phyloP scores from a whole-genome alignment of 64 coral and sea anemone species.

The Actinia tenebrosa region DNA sequence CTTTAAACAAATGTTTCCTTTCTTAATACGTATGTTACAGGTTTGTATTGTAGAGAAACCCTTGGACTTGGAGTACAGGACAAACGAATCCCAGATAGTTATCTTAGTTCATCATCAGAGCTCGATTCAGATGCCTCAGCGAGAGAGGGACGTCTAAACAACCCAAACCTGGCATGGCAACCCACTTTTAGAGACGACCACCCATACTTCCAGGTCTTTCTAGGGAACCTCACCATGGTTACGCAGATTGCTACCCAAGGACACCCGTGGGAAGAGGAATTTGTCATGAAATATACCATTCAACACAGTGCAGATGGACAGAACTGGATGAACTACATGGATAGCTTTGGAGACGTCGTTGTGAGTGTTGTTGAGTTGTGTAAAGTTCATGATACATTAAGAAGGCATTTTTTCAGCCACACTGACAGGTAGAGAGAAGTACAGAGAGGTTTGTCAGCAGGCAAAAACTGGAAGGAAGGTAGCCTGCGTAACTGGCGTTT shows the following conservation, averaged over 20 bases:
- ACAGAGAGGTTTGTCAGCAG: no score
- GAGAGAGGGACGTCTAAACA: conserved; percentile 40
- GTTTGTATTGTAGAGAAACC: conserved; percentile 32
- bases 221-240: conserved; percentile 49
- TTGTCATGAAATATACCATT: conserved; percentile 47
- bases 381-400: background rate
- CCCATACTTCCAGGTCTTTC: conserved; percentile 57
- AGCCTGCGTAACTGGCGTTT: no score
- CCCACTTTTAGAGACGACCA: conserved; percentile 27
- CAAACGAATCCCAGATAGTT: conserved; percentile 35
- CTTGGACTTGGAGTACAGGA: conserved; percentile 51
- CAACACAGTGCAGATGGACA: conserved; percentile 47
- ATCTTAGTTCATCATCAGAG: conserved; percentile 27
- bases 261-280: conserved; percentile 63
- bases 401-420: background rate
- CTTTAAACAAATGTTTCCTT: no score
- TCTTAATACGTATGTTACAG: background rate
- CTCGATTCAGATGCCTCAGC: conserved; percentile 15
- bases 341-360: conserved; percentile 20
- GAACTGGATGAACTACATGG: conserved; percentile 53
- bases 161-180: conserved; percentile 45
- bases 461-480: no score
- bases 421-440: no score
- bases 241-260: conserved; percentile 64
- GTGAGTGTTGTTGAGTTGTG: conserved; percentile 12